Percentiles rank a stretch among this genome's conserved stretches.
Conservation (phyloP, 2,888 invertebrate genomes). For the Drosophila imparisetae region DNA sequence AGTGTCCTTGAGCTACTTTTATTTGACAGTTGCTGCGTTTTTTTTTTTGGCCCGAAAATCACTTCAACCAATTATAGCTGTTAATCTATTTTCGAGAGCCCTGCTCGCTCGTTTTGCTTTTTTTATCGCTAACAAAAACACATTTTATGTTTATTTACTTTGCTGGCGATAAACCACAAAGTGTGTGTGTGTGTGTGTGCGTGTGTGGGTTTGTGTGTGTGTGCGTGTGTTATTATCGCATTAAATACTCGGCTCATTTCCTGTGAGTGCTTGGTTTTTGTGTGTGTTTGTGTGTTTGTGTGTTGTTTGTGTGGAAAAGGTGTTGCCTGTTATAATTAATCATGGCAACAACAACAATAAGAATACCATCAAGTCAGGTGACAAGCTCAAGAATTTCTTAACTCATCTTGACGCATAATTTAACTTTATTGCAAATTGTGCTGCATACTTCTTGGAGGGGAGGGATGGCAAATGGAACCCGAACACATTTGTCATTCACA, state of each 20-base stretch:
- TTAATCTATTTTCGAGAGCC: constrained; percentile 60
- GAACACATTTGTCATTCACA: constrained; percentile 13
- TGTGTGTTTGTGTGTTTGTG: not conserved
- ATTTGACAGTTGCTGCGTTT: constrained; percentile 36
- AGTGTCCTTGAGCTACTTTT: constrained; percentile 51
- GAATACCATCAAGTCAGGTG: constrained; percentile 23
- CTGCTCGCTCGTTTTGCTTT: not conserved
- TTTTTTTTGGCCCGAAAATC: constrained; percentile 49
- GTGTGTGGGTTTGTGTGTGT: not conserved
- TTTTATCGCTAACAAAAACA: constrained; percentile 36
- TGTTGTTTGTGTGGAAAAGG: constrained; percentile 23
- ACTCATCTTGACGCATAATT: constrained; percentile 70
- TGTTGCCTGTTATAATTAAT: constrained; percentile 63
- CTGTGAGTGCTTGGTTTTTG: constrained; percentile 10
- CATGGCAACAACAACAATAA: constrained; percentile 38
- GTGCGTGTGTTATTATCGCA: constrained; percentile 25
- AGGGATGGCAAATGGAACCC: not conserved
- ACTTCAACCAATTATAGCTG: constrained; percentile 68
- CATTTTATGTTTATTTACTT: constrained; percentile 61
- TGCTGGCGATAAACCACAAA: constrained; percentile 48
- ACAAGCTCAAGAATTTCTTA: constrained; percentile 46
- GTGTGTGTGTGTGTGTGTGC: constrained; percentile 3
- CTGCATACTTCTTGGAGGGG: constrained; percentile 49
- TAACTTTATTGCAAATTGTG: constrained; percentile 66
- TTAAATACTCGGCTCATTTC: constrained; percentile 26